phyloP scores from a whole-genome alignment of 1,140 invertebrate genomes.

The Lepidurus arcticus region DNA sequence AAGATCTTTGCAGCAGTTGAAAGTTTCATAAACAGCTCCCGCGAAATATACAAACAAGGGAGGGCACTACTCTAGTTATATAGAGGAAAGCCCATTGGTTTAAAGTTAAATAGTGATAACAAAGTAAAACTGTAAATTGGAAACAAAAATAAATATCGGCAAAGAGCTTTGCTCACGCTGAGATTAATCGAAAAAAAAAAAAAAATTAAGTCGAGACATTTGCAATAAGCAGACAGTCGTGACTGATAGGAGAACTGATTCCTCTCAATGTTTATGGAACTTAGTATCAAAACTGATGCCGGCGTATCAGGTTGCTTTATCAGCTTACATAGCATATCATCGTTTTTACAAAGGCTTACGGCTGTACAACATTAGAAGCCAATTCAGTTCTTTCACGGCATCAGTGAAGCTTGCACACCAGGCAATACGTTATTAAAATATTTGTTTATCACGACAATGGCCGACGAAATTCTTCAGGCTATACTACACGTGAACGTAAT shows the following conservation, averaged over 20 bases:
- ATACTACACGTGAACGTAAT: background rate
- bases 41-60: no score
- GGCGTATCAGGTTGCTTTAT: background rate
- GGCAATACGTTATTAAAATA: background rate
- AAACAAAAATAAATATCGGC: no score
- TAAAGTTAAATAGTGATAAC: no score
- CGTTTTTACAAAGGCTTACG: conserved; percentile 12
- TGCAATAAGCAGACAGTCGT: background rate
- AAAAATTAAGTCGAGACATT: conserved; percentile 22
- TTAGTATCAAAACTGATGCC: background rate
- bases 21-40: no score
- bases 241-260: background rate
- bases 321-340: background rate
- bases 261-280: background rate
- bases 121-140: no score
- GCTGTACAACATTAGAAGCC: background rate
- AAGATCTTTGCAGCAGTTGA: no score
- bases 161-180: no score
- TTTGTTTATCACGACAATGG: background rate
- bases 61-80: no score
- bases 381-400: background rate
- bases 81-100: no score
- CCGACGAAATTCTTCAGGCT: background rate
- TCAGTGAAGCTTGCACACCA: background rate
- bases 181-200: no score